Conservation (phyloP, 2,888 invertebrate species). For the Sepiola atlantica region DNA sequence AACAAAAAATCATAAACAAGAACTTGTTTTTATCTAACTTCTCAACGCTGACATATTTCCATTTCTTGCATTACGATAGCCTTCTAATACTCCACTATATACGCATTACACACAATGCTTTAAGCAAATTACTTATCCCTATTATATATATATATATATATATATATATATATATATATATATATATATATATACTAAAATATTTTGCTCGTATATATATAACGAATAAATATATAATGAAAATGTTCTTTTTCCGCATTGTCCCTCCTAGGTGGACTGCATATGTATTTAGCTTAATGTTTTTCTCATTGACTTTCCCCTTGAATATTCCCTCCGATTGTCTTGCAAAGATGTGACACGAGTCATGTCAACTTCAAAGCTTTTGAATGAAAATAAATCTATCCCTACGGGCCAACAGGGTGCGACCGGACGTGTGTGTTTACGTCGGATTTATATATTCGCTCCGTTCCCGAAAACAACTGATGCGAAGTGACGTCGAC, state of each 20-base stretch:
- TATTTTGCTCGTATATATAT: neutral
- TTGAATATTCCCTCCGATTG: neutral
- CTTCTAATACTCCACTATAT: too few relatives aligned
- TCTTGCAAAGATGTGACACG: neutral
- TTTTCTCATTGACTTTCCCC: neutral
- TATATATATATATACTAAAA: neutral
- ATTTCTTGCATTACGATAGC: too few relatives aligned
- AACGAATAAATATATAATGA: neutral
- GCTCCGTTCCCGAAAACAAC: neutral
- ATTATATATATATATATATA: neutral
- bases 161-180: neutral
- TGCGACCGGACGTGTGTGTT: neutral
- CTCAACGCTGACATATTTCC: too few relatives aligned
- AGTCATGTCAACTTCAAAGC: neutral
- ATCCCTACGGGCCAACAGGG: neutral
- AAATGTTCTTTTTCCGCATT: too few relatives aligned
- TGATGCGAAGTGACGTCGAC: neutral
- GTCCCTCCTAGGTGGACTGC: too few relatives aligned
- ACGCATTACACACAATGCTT: too few relatives aligned
- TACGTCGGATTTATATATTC: neutral
- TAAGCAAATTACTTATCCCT: too few relatives aligned
- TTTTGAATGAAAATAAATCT: neutral
- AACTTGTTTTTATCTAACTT: neutral
- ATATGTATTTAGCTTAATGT: neutral
- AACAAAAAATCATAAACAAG: neutral